A percentile compares a stretch with the other conserved stretches of the same genome.
phyloP scores from a whole-genome alignment of 1,140 invertebrate species.

The Thaumetopoea pityocampa region DNA sequence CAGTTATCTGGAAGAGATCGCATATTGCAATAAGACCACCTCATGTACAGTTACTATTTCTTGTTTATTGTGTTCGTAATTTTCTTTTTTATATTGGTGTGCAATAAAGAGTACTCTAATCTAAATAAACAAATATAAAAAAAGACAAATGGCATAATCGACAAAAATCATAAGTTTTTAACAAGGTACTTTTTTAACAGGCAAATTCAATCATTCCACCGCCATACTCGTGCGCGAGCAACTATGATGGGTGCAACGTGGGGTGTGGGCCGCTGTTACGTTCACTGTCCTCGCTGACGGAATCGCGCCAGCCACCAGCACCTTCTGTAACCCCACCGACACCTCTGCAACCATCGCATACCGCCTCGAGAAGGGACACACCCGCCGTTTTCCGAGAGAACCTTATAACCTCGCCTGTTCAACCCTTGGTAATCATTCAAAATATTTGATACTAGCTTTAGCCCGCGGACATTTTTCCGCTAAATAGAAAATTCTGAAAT shows the following conservation, averaged over 20 bases:
- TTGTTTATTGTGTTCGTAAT: too few relatives aligned
- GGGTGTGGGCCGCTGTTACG: constrained; percentile 56
- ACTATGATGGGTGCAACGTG: constrained; percentile 78
- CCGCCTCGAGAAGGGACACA: constrained; percentile 14
- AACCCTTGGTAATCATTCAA: constrained; percentile 26
- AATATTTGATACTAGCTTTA: too few relatives aligned
- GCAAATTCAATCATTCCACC: constrained; percentile 87
- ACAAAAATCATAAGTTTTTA: constrained; percentile 1
- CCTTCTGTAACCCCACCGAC: constrained; percentile 8
- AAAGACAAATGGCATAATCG: neutral
- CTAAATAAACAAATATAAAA: too few relatives aligned
- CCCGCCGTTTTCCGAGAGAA: constrained; percentile 46
- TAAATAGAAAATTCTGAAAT: too few relatives aligned
- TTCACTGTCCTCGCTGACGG: constrained; percentile 60
- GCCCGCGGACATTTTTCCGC: too few relatives aligned
- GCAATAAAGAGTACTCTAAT: too few relatives aligned
- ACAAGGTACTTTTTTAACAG: constrained; percentile 33
- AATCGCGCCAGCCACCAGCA: constrained; percentile 28
- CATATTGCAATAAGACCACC: too few relatives aligned
- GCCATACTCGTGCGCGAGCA: constrained; percentile 87
- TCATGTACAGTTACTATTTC: too few relatives aligned
- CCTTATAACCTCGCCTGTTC: constrained; percentile 47
- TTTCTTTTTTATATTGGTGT: too few relatives aligned
- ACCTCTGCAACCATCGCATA: constrained; percentile 9
- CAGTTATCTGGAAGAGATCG: too few relatives aligned